Base-by-base conservation (phyloP, 2,797 vertebrate genomes). In the Gallinago solitaria region DNA sequence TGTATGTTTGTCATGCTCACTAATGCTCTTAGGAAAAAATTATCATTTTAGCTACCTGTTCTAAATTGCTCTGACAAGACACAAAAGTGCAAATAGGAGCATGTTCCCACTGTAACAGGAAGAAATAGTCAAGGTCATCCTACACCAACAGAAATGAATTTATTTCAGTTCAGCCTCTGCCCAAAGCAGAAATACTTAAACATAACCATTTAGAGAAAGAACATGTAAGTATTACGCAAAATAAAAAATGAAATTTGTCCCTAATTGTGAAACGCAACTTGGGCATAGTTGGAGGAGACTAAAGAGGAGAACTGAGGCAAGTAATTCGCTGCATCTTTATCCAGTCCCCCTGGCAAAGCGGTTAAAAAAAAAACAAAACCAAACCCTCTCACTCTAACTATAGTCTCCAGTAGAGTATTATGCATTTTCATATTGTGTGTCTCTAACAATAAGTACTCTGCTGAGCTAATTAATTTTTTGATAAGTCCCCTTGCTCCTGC, bases 201-300 rank as follows among this genome's bases (percentile, higher is more conserved):
- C 4, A 32, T 7, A 53, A 54, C 1, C 4, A 10, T 37, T 76
- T 84, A 41, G 54, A 65, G 33, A 32, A 80, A 69, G 7, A 68
- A 2, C 13, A 43, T 1, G 3, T 25, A 77, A 61, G 9, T 9
- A 9, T n/a, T 51, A 57, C 0, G 0, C 39, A 73, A 92, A 90
- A 73, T 15, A 2, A 75, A 56, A 83, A 87, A 6, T 4, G 0
- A 33, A 37, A 60, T 45, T 57, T 83, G 9, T 30, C 60, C 23
- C 13, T 39, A 59, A 59, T 3, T 54, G 51, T 25, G 27, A 77
- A 81, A 60, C 61, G 15, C 19, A 56, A 18, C n/a, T 67, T 54
- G 13, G 10, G 15, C 59, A 61, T 5, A 53, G 19, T 2, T 53
- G 53, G 27, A 87, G 10, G 3, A 56, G 6, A 19, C 35, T 39